These are phyloP conservation scores for Pollenia angustigena DNA, from an alignment of 2,888 invertebrate genomes.

Conservation along the genomic window DNA sequence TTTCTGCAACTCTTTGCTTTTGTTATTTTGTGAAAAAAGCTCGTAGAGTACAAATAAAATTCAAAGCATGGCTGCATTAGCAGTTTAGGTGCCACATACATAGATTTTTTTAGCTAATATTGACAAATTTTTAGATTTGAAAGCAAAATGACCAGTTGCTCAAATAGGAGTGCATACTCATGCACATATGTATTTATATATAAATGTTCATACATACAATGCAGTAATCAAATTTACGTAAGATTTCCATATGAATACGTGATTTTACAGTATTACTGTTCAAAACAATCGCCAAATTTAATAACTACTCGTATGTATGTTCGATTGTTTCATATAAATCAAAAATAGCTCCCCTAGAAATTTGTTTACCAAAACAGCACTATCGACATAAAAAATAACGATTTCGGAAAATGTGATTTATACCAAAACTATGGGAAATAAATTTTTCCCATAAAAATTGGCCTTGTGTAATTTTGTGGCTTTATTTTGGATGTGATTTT, in stretches of 20 bases:
- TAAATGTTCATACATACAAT: background rate
- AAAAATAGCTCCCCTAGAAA: background rate
- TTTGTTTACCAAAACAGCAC: background rate
- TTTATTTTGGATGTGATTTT: background rate
- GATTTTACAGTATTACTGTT: background rate
- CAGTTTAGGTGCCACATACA: background rate
- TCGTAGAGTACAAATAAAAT: conserved; percentile 5
- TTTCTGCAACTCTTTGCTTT: conserved; percentile 30
- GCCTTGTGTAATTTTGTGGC: too few relatives aligned
- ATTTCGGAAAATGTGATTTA: too few relatives aligned
- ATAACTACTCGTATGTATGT: background rate
- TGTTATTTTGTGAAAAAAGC: conserved; percentile 26
- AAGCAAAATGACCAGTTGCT: conserved; percentile 49
- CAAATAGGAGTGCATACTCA: conserved; percentile 1
- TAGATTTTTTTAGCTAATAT: background rate
- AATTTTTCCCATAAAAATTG: too few relatives aligned
- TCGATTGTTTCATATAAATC: conserved; percentile 23
- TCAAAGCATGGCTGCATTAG: background rate
- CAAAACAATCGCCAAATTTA: conserved; percentile 3
- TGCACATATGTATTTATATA: background rate
- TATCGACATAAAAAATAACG: background rate
- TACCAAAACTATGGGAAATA: too few relatives aligned
- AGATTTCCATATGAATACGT: conserved; percentile 14
- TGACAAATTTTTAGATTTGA: conserved; percentile 48
- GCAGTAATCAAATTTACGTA: conserved; percentile 49